Percentiles rank a stretch among this genome's conserved stretches.
Conservation (phyloP, 2,888 invertebrate genomes). For the Cantharis nigra region DNA sequence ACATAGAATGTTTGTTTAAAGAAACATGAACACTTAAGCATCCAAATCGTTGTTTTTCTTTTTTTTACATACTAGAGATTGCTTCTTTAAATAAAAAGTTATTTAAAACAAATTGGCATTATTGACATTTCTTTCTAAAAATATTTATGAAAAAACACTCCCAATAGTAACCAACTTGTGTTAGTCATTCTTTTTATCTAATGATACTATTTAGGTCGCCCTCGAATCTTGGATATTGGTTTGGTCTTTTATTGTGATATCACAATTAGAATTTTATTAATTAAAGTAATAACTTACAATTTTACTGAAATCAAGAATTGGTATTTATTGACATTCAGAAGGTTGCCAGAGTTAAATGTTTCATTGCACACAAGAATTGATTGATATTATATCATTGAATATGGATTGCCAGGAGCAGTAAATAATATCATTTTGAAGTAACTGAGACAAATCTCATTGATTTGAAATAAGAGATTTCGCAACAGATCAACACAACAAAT, state of each 20-base stretch:
- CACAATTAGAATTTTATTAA: neutral
- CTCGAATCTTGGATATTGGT: neutral
- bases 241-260: neutral
- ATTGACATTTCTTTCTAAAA: neutral
- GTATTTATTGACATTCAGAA: neutral
- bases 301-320: neutral
- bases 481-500: neutral
- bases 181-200: neutral
- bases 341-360: neutral
- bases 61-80: neutral
- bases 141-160: neutral
- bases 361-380: neutral
- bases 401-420: neutral
- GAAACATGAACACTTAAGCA: neutral
- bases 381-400: neutral
- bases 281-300: neutral
- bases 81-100: neutral
- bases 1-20: neutral
- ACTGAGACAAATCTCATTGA: neutral
- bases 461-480: neutral
- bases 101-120: neutral
- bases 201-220: neutral
- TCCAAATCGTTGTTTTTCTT: neutral
- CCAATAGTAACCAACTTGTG: neutral
- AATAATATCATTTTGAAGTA: neutral